Evolutionary conservation across 2,113 vertebrate genomes (phyloP), one percentile per base, ranked within the genome.

Genomic region (Halichoerus grypus): DNA sequence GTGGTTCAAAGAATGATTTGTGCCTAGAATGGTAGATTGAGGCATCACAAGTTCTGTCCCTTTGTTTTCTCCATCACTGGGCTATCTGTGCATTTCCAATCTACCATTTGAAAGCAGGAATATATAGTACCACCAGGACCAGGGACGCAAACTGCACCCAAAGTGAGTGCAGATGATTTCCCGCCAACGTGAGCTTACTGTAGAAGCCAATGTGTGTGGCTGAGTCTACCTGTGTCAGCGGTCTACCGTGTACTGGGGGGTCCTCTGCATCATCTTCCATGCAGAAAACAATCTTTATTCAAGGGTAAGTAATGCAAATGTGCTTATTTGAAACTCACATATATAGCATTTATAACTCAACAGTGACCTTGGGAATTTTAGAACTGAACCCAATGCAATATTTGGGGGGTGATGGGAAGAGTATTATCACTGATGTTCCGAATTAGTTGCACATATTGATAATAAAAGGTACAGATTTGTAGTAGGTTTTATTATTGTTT

Each of bases 401-500:
- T 92, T 90, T 92, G 61, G 31, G 51, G 13, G 46, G 16, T 15
- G 24, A 80, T 16, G 19, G 3, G 8, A 87, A 31, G 21, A 91
- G 39, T 65, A 74, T 92, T 39, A 95, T 71, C 24, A 84, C 6
- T n/a, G 87, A 91, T 15, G 61, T 77, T 97, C 96, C 63, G n/a
- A 95, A 96, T 83, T 79, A 16, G 49, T 86, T 81, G 65, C 9
- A 71, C 28, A 77, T 39, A 18, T 63, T 69, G 28, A 21, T 83
- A 89, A 94, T 46, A 63, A 85, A 92, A 55, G 42, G 69, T 22
- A 65, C 19, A 11, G 57, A 83, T 19, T 46, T 97, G 36, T 83
- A 85, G 46, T 72, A 65, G 46, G 19, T 36, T 94, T 95, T 57
- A 74, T 81, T 72, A 61, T 86, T 94, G 51, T 90, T 94, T 93